A percentile compares a stretch with the other conserved stretches of the same genome.
Conservation (phyloP, 2,113 vertebrate genomes). For the Uria aalge region DNA sequence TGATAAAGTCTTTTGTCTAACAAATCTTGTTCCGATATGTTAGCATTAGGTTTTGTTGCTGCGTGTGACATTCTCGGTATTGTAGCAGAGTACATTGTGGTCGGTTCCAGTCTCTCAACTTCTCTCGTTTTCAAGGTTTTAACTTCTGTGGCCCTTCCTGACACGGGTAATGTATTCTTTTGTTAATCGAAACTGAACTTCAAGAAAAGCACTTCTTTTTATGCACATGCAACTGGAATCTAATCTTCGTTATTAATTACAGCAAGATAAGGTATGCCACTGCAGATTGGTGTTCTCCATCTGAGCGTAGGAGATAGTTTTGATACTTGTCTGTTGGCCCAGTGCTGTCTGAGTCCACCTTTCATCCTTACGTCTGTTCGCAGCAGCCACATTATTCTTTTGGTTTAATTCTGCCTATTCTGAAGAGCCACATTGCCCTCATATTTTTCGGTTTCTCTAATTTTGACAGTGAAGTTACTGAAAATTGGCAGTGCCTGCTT, state of each 20-base stretch:
- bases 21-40: not conserved
- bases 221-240: not conserved
- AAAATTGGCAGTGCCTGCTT: not conserved
- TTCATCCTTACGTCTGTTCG: not conserved
- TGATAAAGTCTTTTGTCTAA: conserved; percentile 34
- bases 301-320: not conserved
- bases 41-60: not conserved
- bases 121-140: not conserved
- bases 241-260: not conserved
- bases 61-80: not conserved
- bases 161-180: not conserved
- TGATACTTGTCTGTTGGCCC: not conserved
- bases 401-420: not conserved
- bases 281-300: not conserved
- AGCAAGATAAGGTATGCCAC: not conserved
- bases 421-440: not conserved
- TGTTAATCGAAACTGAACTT: not conserved
- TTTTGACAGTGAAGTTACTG: not conserved
- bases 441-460: not conserved
- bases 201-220: not conserved
- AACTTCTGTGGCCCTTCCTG: not conserved
- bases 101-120: not conserved
- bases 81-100: not conserved
- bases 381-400: not conserved
- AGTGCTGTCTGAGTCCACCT: not conserved